Percentiles rank a stretch among this genome's conserved stretches.
Evolutionary conservation across 2,888 invertebrate genomes (phyloP).

Genomic region (Diadegma fenestrale): DNA sequence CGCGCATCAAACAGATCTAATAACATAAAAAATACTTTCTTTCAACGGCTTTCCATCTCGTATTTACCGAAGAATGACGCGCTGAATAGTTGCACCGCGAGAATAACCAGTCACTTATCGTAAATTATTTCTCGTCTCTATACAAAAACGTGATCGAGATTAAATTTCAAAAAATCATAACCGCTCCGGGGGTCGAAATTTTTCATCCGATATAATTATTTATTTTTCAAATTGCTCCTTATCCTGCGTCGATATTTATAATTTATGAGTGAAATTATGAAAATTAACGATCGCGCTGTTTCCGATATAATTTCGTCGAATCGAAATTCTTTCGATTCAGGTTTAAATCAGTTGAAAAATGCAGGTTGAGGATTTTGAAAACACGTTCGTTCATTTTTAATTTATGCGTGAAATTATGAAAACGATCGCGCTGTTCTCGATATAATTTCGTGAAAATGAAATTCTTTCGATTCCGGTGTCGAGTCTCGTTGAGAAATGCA

Average conservation of each 20-base stretch:
- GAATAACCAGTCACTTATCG: constrained; percentile 28
- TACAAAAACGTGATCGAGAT: background rate
- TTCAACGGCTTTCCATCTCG: constrained; percentile 61
- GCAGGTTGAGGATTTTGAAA: background rate
- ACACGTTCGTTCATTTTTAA: background rate
- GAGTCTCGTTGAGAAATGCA: no score
- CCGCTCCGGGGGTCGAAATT: background rate
- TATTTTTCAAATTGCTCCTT: background rate
- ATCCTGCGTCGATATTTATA: background rate
- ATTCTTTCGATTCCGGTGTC: no score
- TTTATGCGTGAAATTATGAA: no score
- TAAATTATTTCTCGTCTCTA: background rate
- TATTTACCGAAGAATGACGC: constrained; percentile 49
- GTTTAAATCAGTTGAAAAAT: background rate
- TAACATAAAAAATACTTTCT: constrained; percentile 43
- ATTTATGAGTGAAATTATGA: background rate
- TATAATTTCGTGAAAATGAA: no score
- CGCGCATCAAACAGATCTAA: constrained; percentile 9
- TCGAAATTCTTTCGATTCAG: background rate
- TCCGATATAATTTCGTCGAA: background rate
- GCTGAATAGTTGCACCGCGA: background rate
- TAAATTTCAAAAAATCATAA: background rate
- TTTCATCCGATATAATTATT: background rate
- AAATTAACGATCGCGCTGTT: background rate
- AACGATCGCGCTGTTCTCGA: no score